Evolutionary conservation across 30 jellyfish, hydroid and myxozoan species (phyloP), one percentile per base, ranked within the genome.

Genomic region (Chironex yamaguchii): DNA sequence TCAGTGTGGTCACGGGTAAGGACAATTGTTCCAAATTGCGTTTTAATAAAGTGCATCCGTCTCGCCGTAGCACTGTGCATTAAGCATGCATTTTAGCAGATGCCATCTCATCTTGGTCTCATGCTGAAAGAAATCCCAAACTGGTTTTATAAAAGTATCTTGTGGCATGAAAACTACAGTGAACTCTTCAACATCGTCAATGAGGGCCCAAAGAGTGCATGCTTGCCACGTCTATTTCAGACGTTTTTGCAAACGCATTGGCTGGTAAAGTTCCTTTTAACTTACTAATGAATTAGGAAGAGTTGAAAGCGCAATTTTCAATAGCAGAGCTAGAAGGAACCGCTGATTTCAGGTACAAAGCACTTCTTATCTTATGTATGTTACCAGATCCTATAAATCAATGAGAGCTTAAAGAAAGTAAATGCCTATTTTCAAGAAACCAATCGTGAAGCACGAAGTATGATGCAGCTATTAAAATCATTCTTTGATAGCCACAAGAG

Each of bases 31-130:
- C 96, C 96, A 52, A 48, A 76, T 70, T 87, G 96, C 65, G 62
- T 67, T 29, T 53, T 27, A 71, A 50, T 58, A 34, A 76, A 87
- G 42, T 76, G 93, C 81, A 77, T 87, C 31, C 78, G 88, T 51
- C 96, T 76, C 52, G 76, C 92, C 58, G 49, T 87, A 42, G 96
- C 96, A 31, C 64, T 85, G 52, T 85, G 96, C 77, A 32, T 85
- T 54, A 65, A 85, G 71, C 65, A 85, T 66, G 90, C 96, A n/a
- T n/a, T n/a, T n/a, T n/a, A n/a, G n/a, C n/a, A 85, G 82, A 48
- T 85, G 70, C 96, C 96, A 25, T 85, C 96, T 0, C 62, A 66
- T 62, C 70, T 85, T 85, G 96, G 84, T 52, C 63, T 14, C 72
- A 51, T 58, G 17, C 73, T 76, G 36, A 50, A 69, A 6, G 96